Evolutionary conservation across 2,113 vertebrate species (phyloP).

Genomic region (Macaca mulatta): DNA sequence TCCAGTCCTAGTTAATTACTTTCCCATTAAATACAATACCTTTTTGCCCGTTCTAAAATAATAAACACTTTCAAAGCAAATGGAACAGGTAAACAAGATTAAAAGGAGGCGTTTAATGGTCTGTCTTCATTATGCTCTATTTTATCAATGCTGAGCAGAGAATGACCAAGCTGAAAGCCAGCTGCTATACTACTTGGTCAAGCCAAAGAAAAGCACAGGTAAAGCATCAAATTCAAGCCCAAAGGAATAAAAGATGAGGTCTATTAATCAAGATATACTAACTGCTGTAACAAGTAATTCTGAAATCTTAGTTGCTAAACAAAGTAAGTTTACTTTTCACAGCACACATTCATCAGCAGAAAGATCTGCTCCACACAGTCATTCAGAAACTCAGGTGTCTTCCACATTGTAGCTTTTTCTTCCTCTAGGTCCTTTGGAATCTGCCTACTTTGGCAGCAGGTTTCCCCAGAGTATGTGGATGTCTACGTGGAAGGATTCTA

Average conservation of each 20-base stretch:
- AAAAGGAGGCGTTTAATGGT: background rate
- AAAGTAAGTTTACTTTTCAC: background rate
- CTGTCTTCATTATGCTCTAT: background rate
- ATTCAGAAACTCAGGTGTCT: background rate
- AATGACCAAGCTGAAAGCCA: background rate
- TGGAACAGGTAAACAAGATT: background rate
- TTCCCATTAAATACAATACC: background rate
- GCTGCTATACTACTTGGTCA: background rate
- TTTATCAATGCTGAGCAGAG: background rate
- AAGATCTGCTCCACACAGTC: background rate
- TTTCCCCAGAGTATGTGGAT: background rate
- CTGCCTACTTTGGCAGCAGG: background rate
- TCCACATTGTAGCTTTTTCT: background rate
- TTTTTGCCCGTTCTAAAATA: background rate
- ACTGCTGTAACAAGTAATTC: background rate
- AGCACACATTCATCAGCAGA: fast-evolving
- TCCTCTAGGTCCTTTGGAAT: background rate
- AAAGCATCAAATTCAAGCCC: background rate
- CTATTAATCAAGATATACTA: background rate
- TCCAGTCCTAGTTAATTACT: background rate
- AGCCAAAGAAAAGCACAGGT: background rate
- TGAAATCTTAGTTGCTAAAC: background rate
- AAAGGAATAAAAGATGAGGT: background rate
- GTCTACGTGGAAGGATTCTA: background rate
- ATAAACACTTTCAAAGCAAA: background rate